Conservation (phyloP, 2,113 vertebrate species). For the Nycticorax nycticorax region DNA sequence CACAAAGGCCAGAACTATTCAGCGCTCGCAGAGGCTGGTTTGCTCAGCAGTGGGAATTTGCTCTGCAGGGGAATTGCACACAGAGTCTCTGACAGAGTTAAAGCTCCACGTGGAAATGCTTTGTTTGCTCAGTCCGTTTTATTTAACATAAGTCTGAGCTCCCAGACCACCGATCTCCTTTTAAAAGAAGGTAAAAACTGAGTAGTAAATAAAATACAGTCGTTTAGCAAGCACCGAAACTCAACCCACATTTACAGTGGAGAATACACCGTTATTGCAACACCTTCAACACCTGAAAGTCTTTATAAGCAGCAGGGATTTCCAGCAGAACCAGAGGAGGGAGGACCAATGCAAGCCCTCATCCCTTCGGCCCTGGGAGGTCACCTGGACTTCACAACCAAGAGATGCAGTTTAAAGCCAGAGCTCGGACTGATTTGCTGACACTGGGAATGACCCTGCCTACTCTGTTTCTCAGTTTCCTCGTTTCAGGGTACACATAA, state of each 20-base stretch:
- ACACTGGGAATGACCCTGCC: not conserved
- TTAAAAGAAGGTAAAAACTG: not conserved
- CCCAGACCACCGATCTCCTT: not conserved
- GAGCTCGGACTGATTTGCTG: not conserved
- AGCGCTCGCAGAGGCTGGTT: fast-evolving
- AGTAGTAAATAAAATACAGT: not conserved
- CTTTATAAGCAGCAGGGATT: not conserved
- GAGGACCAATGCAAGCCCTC: not conserved
- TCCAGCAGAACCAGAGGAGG: not conserved
- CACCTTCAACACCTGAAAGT: not conserved
- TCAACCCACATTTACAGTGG: not conserved
- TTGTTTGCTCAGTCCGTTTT: not conserved
- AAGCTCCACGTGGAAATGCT: not conserved
- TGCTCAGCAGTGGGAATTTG: not conserved
- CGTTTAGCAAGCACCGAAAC: not conserved
- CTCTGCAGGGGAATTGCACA: fast-evolving
- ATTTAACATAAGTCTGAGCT: not conserved
- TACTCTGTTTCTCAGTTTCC: not conserved
- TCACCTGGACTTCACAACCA: not conserved
- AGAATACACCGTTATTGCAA: not conserved
- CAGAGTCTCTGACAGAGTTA: not conserved
- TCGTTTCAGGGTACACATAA: not conserved
- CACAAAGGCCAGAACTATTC: not conserved
- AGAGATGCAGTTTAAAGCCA: not conserved
- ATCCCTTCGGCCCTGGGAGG: not conserved